phyloP scores from a whole-genome alignment of 2,888 invertebrate genomes.

The Bugulina stolonifera region DNA sequence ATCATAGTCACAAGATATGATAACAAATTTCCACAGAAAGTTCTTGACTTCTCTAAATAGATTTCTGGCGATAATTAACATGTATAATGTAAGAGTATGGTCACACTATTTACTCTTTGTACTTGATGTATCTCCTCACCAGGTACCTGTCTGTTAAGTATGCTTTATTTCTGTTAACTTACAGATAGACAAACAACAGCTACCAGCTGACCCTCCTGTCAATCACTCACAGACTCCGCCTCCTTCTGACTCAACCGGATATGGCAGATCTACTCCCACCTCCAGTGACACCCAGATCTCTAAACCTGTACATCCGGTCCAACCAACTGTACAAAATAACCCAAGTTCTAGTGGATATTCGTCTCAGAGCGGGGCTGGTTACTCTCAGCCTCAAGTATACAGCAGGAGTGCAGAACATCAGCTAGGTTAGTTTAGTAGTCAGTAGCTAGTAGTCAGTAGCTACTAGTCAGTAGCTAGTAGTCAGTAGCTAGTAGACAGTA shows the following conservation, averaged over 20 bases:
- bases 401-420: slow-evolving; percentile 14
- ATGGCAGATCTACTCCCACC: not conserved
- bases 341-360: not conserved
- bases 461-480: no score
- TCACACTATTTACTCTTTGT: no score
- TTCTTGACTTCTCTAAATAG: no score
- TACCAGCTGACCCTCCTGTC: slow-evolving; percentile 4
- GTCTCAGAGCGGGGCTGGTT: not conserved
- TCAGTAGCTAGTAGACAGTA: no score
- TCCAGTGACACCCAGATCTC: not conserved
- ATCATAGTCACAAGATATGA: no score
- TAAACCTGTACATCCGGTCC: slow-evolving; percentile 19
- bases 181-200: slow-evolving; percentile 24
- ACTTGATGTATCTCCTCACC: no score
- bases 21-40: no score
- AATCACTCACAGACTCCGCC: not conserved
- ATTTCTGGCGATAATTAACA: no score
- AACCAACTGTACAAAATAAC: slow-evolving; percentile 8
- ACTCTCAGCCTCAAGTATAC: slow-evolving; percentile 23
- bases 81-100: no score
- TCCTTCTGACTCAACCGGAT: not conserved
- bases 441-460: no score
- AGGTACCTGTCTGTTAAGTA: no score
- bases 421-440: not conserved
- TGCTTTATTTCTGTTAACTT: not conserved